Conservation (phyloP, 2,113 vertebrate genomes). For the Brachirus orientalis region DNA sequence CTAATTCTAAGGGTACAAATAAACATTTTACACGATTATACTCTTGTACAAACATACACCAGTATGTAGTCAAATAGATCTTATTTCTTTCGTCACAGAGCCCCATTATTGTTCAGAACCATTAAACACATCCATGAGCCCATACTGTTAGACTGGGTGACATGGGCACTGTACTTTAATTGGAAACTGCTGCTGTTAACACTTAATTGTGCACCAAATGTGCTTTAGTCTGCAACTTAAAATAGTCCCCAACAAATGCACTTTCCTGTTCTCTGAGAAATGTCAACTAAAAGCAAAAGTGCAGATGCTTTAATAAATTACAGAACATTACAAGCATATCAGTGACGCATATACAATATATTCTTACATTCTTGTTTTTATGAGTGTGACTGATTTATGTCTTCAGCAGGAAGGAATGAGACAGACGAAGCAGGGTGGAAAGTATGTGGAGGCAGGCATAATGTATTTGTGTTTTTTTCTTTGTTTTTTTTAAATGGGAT, state of each 20-base stretch:
- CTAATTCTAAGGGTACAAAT: too few relatives aligned
- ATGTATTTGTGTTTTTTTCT: background rate
- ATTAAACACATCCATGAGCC: background rate
- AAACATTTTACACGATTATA: too few relatives aligned
- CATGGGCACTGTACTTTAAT: background rate
- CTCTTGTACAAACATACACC: too few relatives aligned
- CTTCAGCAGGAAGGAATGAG: background rate
- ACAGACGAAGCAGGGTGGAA: too few relatives aligned
- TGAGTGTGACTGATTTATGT: background rate
- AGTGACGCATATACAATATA: background rate
- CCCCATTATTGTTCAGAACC: background rate
- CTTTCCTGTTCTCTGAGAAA: too few relatives aligned
- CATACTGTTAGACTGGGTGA: background rate
- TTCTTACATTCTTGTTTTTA: background rate
- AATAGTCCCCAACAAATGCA: background rate
- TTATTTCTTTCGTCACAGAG: too few relatives aligned
- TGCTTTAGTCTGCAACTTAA: background rate
- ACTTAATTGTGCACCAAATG: background rate
- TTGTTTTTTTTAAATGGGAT: background rate
- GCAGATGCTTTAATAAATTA: background rate
- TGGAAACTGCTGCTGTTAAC: background rate
- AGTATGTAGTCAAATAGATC: too few relatives aligned
- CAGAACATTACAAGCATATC: background rate
- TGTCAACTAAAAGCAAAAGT: too few relatives aligned
- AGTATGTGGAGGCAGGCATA: background rate